Percentiles rank a stretch among this genome's conserved stretches.
Conservation (phyloP, 30 jellyfish, hydroid and myxozoan species). For the Calvadosia cruxmelitensis region DNA sequence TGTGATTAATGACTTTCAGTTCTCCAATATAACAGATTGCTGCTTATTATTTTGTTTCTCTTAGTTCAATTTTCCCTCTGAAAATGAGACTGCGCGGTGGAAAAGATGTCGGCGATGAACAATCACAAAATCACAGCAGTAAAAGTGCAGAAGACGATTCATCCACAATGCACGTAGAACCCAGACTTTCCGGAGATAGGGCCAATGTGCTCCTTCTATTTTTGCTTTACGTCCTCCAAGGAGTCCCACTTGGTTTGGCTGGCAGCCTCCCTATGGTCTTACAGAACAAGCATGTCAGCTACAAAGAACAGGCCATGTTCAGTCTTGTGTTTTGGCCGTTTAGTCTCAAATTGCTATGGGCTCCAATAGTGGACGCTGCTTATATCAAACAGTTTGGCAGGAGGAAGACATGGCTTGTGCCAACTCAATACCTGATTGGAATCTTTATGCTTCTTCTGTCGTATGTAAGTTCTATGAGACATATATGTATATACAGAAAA, state of each 20-base stretch:
- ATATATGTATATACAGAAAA: too few species aligned
- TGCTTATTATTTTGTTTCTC: too few species aligned
- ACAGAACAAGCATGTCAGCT: slow-evolving; percentile 61
- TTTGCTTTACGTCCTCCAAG: slow-evolving; percentile 79
- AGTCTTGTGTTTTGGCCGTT: slow-evolving; percentile 96
- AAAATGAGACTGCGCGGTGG: not conserved
- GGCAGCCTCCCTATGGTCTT: slow-evolving; percentile 95
- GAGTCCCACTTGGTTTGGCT: slow-evolving; percentile 94
- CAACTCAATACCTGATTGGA: slow-evolving; percentile 82
- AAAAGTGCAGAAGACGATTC: not conserved
- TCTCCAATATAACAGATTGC: too few species aligned
- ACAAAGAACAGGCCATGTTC: slow-evolving; percentile 86
- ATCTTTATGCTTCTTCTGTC: slow-evolving; percentile 70
- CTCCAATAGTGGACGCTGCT: slow-evolving; percentile 94
- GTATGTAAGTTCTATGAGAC: slow-evolving; percentile 22
- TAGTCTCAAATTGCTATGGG: slow-evolving; percentile 96
- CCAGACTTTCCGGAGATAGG: slow-evolving; percentile 48
- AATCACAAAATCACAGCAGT: not conserved
- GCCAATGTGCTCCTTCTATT: slow-evolving; percentile 43
- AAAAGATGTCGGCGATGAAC: not conserved
- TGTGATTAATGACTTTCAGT: too few species aligned
- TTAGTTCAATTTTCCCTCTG: too few species aligned
- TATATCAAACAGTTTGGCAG: slow-evolving; percentile 66
- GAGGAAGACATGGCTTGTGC: slow-evolving; percentile 94
- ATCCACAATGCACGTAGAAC: not conserved